Evolutionary conservation across 1,140 invertebrate genomes (phyloP), one percentile per base, ranked within the genome.

Genomic region (Drosophila repletoides): DNA sequence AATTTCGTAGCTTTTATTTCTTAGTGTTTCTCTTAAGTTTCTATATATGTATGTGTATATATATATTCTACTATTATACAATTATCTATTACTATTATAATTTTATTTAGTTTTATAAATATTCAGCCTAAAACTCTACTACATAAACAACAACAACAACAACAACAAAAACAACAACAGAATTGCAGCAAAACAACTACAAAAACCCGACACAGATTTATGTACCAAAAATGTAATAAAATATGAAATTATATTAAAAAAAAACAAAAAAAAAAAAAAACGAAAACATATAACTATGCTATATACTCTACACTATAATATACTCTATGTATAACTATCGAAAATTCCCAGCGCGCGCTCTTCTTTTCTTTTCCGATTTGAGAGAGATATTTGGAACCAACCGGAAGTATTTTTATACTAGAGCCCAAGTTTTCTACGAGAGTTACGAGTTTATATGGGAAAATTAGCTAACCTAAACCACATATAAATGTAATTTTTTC

Each of bases 141-240:
- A 58, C 38, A 24, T 28, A 36, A 24, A 59, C 58, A 41, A 53
- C 38, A 65, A 56, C 63, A 61, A 59, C 34, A 21, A 64, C 55
- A 60, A 58, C 55, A 63, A 55, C 55, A 80, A 31, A 67, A 76
- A 52, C 46, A 70, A 45, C 60, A 63, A 69, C 31, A 19, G n/a
- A 61, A 61, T 48, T 33, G 40, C 38, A 65, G 43, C 46, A 65
- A 76, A 60, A 61, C 56, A 64, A 60, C 40, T 72, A 80, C 72
- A 75, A 52, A 72, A 81, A 63, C 55, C 21, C 41, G 33, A 83
- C 79, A 77, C 83, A 88, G 76, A 86, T 89, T 80, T 80, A 87
- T 89, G 87, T 89, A 89, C 87, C 87, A 89, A 89, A 88, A 88
- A 79, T 76, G 65, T 88, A 88, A 89, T 87, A 89, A n/a, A 88